These are phyloP conservation scores for Drosophila equinoxialis DNA, from an alignment of 1,140 invertebrate genomes.

Conservation along the genomic window DNA sequence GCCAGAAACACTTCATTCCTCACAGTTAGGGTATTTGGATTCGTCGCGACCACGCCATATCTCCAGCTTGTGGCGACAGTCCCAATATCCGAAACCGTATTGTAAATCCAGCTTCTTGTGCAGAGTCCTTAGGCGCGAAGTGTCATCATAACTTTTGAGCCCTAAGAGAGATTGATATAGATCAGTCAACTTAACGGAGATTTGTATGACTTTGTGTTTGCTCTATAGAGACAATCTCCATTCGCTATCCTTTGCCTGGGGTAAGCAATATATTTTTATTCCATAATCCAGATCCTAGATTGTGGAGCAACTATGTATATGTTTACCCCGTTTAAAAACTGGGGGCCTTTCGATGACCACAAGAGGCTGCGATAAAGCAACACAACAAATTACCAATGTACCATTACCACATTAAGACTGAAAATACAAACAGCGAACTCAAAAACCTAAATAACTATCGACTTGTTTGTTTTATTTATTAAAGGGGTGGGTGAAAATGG, in stretches of 20 bases:
- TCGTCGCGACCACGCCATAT: slow-evolving; percentile 49
- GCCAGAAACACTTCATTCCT: slow-evolving; percentile 33
- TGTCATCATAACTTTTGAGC: slow-evolving; percentile 24
- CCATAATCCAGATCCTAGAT: too few relatives aligned
- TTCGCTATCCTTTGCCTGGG: slow-evolving; percentile 39
- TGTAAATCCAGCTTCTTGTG: slow-evolving; percentile 48
- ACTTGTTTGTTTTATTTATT: not conserved
- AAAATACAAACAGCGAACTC: slow-evolving; percentile 44
- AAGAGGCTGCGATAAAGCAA: slow-evolving; percentile 30
- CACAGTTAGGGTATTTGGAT: slow-evolving; percentile 21
- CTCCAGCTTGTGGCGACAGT: slow-evolving; percentile 53
- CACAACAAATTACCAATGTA: not conserved
- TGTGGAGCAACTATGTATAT: not conserved
- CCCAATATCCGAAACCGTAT: slow-evolving; percentile 21
- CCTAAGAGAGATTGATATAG: slow-evolving; percentile 22
- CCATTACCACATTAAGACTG: slow-evolving; percentile 39
- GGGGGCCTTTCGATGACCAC: slow-evolving; percentile 63
- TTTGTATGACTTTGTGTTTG: slow-evolving; percentile 21
- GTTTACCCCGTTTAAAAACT: slow-evolving; percentile 19
- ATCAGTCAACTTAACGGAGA: slow-evolving; percentile 47
- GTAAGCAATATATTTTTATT: not conserved
- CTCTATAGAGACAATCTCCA: slow-evolving; percentile 18
- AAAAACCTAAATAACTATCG: slow-evolving; percentile 3
- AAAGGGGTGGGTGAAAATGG: too few relatives aligned
- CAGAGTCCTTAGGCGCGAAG: slow-evolving; percentile 60